These are phyloP conservation scores for Lipotes vexillifer DNA, from an alignment of 2,113 vertebrate species.

Conservation along the genomic window DNA sequence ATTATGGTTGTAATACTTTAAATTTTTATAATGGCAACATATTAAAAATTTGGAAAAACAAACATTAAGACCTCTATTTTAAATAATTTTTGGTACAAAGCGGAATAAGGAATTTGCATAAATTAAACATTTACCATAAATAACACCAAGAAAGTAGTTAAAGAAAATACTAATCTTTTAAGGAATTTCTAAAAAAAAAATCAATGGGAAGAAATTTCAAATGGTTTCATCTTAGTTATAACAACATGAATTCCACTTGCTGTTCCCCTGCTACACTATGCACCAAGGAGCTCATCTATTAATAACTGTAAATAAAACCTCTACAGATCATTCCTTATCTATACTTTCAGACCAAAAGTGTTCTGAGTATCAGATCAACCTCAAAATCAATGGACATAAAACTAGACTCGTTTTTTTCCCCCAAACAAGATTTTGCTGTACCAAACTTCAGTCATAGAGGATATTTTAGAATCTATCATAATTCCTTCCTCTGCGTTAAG, in stretches of 20 bases:
- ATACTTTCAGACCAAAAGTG: background rate
- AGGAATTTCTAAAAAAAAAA: background rate
- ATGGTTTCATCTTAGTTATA: background rate
- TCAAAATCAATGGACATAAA: background rate
- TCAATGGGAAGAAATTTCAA: background rate
- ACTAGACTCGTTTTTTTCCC: background rate
- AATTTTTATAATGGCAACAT: background rate
- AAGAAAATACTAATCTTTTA: background rate
- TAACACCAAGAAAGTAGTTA: background rate
- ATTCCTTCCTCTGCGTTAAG: background rate
- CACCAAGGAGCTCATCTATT: background rate
- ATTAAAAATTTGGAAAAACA: background rate
- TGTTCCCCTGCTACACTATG: background rate
- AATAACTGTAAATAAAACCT: conserved; percentile 9
- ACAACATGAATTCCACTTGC: background rate
- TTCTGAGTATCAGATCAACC: background rate
- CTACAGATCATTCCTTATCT: background rate
- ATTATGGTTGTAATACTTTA: background rate
- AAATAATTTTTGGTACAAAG: conserved; percentile 13
- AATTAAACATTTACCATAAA: background rate
- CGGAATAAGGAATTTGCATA: background rate
- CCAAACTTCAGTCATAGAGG: background rate
- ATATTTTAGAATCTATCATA: background rate
- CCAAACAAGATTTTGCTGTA: background rate
- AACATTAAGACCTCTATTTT: background rate